A percentile compares a stretch with the other conserved stretches of the same genome.
Conservation (phyloP, 1,140 invertebrate species). For the Caerostris extrusa region DNA sequence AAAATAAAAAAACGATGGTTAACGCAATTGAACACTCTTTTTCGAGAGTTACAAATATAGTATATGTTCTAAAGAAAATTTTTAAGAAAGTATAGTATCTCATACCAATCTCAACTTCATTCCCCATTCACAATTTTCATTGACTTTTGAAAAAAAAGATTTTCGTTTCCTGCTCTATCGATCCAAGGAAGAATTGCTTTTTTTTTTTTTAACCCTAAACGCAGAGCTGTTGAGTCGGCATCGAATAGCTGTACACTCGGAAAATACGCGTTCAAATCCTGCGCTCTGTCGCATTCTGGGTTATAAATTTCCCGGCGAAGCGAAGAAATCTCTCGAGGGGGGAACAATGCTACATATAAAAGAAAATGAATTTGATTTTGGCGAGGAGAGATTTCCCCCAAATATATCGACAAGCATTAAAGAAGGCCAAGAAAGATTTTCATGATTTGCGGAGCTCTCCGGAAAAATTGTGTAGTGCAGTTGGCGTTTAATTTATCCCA, state of each 20-base stretch:
- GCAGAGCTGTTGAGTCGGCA: conserved; percentile 44
- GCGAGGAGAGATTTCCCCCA: conserved; percentile 34
- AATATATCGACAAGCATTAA: conserved; percentile 77
- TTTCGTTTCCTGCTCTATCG: background rate
- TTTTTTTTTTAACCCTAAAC: background rate
- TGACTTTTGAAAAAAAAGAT: background rate
- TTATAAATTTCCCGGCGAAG: conserved; percentile 45
- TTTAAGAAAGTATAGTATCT: no score
- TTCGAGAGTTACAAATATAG: no score
- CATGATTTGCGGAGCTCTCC: background rate
- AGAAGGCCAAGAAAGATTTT: conserved; percentile 50
- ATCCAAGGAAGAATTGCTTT: background rate
- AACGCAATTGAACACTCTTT: no score
- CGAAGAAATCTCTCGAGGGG: conserved; percentile 10
- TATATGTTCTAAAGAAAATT: no score
- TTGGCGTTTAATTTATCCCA: conserved; percentile 65
- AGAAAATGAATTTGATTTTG: conserved; percentile 76
- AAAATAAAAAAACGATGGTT: no score
- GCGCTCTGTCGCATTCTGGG: conserved; percentile 1
- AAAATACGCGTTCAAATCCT: background rate
- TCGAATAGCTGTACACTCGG: background rate
- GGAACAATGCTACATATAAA: conserved; percentile 73
- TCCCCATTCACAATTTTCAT: background rate
- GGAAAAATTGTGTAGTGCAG: conserved; percentile 36
- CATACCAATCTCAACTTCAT: background rate